These are phyloP conservation scores for Pseudomyrmex concolor DNA, from an alignment of 1,140 invertebrate species.

Conservation along the genomic window DNA sequence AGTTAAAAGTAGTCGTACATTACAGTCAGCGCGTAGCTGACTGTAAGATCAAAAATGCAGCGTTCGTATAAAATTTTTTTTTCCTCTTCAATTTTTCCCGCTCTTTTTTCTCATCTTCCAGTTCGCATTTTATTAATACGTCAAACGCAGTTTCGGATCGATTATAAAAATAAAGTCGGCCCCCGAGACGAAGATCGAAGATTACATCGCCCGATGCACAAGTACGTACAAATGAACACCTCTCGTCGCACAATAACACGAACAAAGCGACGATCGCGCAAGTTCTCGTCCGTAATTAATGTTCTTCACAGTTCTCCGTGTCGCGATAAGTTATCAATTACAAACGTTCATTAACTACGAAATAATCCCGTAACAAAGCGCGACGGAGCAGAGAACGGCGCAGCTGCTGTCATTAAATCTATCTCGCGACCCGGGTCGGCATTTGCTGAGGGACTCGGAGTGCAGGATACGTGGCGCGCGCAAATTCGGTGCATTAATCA, in stretches of 20 bases:
- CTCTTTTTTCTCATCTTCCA: not conserved
- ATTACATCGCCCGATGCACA: not conserved
- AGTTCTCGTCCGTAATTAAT: slow-evolving; percentile 18
- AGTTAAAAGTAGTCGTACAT: not conserved
- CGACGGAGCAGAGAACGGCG: slow-evolving; percentile 5
- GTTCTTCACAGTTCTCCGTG: slow-evolving; percentile 8
- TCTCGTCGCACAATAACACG: not conserved
- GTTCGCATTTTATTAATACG: not conserved
- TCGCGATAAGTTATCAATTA: slow-evolving; percentile 56
- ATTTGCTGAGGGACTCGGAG: slow-evolving; percentile 23
- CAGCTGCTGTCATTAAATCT: slow-evolving; percentile 56
- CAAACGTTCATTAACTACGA: slow-evolving; percentile 49
- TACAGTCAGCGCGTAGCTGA: not conserved
- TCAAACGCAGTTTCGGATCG: not conserved
- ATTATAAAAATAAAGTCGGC: not conserved
- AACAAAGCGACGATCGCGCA: not conserved
- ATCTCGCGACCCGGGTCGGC: slow-evolving; percentile 21
- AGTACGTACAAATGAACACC: not conserved
- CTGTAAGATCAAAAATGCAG: not conserved
- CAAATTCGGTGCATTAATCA: slow-evolving; percentile 60
- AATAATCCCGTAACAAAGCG: slow-evolving; percentile 34
- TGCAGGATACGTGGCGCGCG: slow-evolving; percentile 29
- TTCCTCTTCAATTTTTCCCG: not conserved
- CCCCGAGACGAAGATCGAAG: not conserved
- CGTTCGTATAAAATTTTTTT: slow-evolving; percentile 10